Conservation (phyloP, 1,140 invertebrate species). For the Apis cerana region DNA sequence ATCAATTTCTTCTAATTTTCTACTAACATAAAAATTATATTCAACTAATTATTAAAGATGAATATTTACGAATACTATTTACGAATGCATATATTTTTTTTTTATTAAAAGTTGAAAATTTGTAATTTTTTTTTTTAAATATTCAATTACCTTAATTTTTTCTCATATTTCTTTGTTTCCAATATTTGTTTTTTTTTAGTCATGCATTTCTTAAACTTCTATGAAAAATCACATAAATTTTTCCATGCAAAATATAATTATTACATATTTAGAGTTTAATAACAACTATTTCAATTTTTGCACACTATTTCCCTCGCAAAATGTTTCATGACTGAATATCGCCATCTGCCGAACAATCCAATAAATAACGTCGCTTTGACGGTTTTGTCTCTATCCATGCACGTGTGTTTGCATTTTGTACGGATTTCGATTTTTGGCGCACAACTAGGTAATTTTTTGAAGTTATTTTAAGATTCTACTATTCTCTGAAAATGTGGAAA, state of each 20-base stretch:
- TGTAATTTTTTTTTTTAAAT: no score
- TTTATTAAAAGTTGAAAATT: no score
- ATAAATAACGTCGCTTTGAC: constrained; percentile 25
- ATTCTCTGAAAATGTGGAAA: neutral
- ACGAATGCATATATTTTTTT: no score
- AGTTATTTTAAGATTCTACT: neutral
- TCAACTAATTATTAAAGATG: no score
- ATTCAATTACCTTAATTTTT: no score
- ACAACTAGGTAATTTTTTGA: constrained; percentile 64
- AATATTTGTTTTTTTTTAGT: no score
- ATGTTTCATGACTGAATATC: neutral
- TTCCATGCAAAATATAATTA: neutral
- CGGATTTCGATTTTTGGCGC: constrained; percentile 65
- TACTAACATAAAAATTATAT: no score
- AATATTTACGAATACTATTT: no score
- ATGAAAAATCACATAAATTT: neutral
- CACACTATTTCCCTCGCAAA: neutral
- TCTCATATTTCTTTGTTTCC: no score
- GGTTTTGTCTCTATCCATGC: constrained; percentile 54
- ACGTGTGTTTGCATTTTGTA: constrained; percentile 65
- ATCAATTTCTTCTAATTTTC: no score
- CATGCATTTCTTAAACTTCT: no score
- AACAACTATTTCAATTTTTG: neutral
- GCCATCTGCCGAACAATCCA: constrained; percentile 11
- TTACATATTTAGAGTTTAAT: neutral